Conservation (phyloP, 2,888 invertebrate genomes). For the Tenthredo notha region DNA sequence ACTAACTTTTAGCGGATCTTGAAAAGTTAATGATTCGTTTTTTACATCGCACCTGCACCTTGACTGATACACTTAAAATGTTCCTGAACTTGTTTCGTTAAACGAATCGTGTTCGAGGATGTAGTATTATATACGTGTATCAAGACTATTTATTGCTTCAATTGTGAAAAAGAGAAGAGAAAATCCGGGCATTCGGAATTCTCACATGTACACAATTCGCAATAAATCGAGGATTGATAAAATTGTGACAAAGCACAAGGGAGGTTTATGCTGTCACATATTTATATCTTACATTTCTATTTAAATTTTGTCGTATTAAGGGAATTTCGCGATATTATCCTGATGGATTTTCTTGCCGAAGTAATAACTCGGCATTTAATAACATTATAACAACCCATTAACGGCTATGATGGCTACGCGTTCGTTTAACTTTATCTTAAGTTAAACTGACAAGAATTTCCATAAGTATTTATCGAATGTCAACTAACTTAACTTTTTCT, state of each 20-base stretch:
- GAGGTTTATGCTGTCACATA: not conserved
- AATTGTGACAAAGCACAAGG: not conserved
- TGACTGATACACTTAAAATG: not conserved
- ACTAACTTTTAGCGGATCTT: not conserved
- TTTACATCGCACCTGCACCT: not conserved
- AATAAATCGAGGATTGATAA: not conserved
- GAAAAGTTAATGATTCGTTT: not conserved
- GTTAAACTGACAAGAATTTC: not conserved
- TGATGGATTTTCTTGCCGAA: not conserved
- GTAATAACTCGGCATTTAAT: not conserved
- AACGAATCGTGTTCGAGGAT: not conserved
- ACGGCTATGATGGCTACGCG: not conserved
- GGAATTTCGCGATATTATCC: not conserved
- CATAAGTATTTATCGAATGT: not conserved
- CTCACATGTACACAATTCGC: not conserved
- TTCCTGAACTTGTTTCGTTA: not conserved
- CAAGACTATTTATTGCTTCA: not conserved
- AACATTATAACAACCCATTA: not conserved
- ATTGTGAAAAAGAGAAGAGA: not conserved
- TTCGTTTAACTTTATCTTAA: not conserved
- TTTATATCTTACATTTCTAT: not conserved
- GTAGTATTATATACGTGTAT: not conserved
- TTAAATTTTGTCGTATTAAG: not conserved
- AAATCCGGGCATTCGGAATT: not conserved
- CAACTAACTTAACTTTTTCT: not conserved